Percentiles rank a stretch among this genome's conserved stretches.
phyloP scores from a whole-genome alignment of 2,113 vertebrate species.

The Parotia lawesii region DNA sequence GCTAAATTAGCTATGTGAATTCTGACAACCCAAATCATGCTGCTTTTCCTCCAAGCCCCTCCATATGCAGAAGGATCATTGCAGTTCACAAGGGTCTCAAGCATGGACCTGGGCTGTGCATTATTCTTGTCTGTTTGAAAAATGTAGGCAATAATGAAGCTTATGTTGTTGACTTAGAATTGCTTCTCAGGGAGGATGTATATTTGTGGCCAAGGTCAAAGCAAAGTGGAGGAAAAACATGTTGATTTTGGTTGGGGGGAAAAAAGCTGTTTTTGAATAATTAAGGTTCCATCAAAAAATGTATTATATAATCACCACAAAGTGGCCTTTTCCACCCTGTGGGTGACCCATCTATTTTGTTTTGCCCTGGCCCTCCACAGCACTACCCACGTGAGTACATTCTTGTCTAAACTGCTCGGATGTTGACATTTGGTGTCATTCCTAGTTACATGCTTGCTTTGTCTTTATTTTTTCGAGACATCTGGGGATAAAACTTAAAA shows the following conservation, averaged over 20 bases:
- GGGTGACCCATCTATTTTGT: neutral
- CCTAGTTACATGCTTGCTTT: constrained; percentile 26
- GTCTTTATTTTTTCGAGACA: constrained; percentile 40
- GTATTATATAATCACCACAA: neutral
- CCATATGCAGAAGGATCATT: rapidly evolving
- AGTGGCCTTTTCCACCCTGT: neutral
- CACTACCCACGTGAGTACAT: neutral
- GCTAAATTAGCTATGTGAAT: neutral
- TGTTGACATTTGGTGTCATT: constrained; percentile 43
- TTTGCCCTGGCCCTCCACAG: neutral
- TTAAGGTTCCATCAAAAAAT: neutral
- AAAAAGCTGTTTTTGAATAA: neutral
- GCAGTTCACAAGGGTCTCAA: neutral
- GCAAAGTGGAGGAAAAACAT: neutral
- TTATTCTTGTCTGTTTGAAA: neutral
- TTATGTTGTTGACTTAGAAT: neutral
- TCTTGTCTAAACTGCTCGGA: neutral
- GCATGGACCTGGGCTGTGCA: neutral
- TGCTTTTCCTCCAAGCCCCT: neutral
- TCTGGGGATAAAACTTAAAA: constrained; percentile 38
- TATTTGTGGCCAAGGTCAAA: neutral
- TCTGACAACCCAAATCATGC: neutral
- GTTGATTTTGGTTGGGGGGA: neutral
- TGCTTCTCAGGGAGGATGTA: neutral
- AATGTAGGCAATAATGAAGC: neutral